Base-by-base conservation (phyloP, 2,797 vertebrate species). In the Euthynnus affinis region DNA sequence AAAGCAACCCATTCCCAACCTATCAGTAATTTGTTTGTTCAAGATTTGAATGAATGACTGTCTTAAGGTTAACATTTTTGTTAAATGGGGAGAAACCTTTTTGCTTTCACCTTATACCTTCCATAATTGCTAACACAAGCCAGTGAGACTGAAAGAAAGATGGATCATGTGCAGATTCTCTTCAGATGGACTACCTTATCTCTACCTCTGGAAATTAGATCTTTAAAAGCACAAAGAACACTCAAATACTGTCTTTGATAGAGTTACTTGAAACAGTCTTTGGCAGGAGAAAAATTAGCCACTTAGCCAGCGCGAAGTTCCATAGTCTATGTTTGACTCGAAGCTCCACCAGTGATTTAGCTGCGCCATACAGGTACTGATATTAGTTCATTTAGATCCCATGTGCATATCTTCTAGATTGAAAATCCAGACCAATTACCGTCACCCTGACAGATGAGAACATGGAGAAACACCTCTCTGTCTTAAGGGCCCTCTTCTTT, bases 391-490 rank as follows among this genome's bases (percentile, higher is more conserved):
- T 73, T 71, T 84, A 13, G 55, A 81, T 78, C 20, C 60, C 49
- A 32, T 40, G 57, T 84, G 65, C 55, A 65, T 81, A 80, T 77
- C 57, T 65, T 64, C 64, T 65, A 86, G 73, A 81, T 81, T 81
- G 74, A 77, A 81, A 90, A 82, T 89, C 72, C 71, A 83, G 71
- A 71, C 70, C 80, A 91, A 91, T 91, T 90, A 89, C 77, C 78
- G 84, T 82, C 76, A 71, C 58, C 44, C 18, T 20, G 20, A 68
- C 71, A 83, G 66, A 84, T 77, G 70, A 89, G 78, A 89, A 85
- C 83, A 83, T 44, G 48, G 29, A 87, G 55, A 49, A 82, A 82
- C 86, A 85, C 78, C 81, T 85, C 82, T 82, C 58, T 72, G 67
- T 91, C 80, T 91, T 76, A 60, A 84, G 82, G 82, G 74, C 65